phyloP scores from a whole-genome alignment of 1,140 invertebrate species.

The Sweltsa coloradensis region DNA sequence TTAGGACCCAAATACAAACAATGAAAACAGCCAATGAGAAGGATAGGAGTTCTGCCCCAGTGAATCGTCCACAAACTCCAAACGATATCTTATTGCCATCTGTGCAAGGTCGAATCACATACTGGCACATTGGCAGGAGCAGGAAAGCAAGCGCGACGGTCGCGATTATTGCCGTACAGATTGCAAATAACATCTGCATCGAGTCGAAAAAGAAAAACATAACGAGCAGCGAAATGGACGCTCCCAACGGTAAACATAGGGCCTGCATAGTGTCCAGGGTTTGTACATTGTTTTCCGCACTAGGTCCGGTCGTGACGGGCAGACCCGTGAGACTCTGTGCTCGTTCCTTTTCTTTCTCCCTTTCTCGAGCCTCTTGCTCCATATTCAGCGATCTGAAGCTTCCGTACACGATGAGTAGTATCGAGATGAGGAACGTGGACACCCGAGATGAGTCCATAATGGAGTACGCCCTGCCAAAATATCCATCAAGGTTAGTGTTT shows the following conservation, averaged over 20 bases:
- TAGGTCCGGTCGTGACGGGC: constrained; percentile 2
- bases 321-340: constrained; percentile 10
- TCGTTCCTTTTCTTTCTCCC: constrained; percentile 64
- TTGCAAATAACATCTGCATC: constrained; percentile 94
- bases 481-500: too few species aligned
- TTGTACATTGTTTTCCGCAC: constrained; percentile 45
- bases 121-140: constrained; percentile 93
- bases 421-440: constrained; percentile 94
- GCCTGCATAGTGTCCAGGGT: constrained; percentile 95
- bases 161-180: constrained; percentile 94
- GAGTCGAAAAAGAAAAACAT: constrained; percentile 99
- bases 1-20: constrained; percentile 93
- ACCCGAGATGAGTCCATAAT: constrained; percentile 94
- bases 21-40: constrained; percentile 86
- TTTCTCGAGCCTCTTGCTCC: constrained; percentile 82
- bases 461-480: constrained; percentile 65
- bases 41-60: constrained; percentile 84
- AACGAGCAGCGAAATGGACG: constrained; percentile 86
- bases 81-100: constrained; percentile 83
- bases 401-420: constrained; percentile 94
- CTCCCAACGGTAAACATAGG: constrained; percentile 88
- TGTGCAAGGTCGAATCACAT: constrained; percentile 78
- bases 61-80: constrained; percentile 79
- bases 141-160: constrained; percentile 93
- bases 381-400: constrained; percentile 84